phyloP scores from a whole-genome alignment of 2,888 invertebrate genomes.

The Galerucella nymphaeae region DNA sequence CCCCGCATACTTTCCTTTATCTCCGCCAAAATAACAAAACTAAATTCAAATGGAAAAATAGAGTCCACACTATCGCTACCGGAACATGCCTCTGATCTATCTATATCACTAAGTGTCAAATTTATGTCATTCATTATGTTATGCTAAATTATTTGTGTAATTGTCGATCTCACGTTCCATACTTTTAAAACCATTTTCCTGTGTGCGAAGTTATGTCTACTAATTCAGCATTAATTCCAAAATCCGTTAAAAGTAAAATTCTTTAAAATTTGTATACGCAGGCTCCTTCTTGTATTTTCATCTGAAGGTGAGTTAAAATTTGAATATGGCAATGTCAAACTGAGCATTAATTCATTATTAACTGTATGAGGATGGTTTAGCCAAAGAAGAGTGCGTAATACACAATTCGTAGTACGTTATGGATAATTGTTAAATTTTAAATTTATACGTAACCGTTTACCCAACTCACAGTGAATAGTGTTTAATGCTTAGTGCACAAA shows the following conservation, averaged over 20 bases:
- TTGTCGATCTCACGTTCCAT: slow-evolving; percentile 2
- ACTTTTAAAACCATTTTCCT: slow-evolving; percentile 3
- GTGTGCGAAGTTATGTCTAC: not conserved
- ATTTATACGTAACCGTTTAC: too few species aligned
- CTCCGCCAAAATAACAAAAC: too few species aligned
- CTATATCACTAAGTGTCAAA: not conserved
- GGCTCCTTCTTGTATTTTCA: not conserved
- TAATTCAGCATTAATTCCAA: not conserved
- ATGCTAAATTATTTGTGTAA: slow-evolving; percentile 17
- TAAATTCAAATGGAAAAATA: too few species aligned
- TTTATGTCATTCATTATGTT: slow-evolving; percentile 9
- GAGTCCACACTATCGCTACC: too few species aligned
- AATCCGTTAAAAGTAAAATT: not conserved
- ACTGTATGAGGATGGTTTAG: not conserved
- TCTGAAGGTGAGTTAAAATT: not conserved
- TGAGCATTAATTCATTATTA: not conserved
- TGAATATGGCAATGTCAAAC: not conserved
- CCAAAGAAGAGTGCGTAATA: too few species aligned
- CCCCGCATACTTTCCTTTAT: too few species aligned
- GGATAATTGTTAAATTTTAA: too few species aligned
- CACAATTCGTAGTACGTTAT: too few species aligned
- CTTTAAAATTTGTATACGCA: not conserved
- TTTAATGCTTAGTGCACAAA: too few species aligned
- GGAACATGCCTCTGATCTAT: too few species aligned
- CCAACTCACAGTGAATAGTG: too few species aligned